These are phyloP conservation scores for Homarus gammarus DNA, from an alignment of 2,888 invertebrate species.

Conservation along the genomic window DNA sequence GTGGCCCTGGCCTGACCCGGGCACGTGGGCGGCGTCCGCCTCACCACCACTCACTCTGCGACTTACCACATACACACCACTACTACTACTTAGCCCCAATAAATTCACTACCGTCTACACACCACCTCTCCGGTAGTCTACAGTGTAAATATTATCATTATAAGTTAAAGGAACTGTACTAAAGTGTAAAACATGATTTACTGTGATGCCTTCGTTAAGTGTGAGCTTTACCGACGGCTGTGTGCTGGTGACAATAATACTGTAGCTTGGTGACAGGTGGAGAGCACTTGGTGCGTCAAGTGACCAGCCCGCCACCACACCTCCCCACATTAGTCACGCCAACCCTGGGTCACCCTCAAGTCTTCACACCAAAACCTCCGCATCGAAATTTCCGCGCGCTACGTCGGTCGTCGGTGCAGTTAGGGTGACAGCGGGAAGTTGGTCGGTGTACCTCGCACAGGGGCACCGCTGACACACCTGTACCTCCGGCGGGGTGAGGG, in stretches of 20 bases:
- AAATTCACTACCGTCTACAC: background rate
- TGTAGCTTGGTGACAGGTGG: background rate
- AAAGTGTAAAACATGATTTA: background rate
- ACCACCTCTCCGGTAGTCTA: background rate
- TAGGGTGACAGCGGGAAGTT: conserved; percentile 9
- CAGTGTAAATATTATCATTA: background rate
- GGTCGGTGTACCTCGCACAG: background rate
- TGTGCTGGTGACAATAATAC: background rate
- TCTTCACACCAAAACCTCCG: conserved; percentile 24
- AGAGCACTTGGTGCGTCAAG: background rate
- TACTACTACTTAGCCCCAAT: background rate
- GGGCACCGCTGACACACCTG: background rate
- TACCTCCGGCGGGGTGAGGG: background rate
- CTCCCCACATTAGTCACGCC: background rate
- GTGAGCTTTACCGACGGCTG: background rate
- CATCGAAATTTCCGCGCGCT: conserved; percentile 54
- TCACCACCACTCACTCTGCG: background rate
- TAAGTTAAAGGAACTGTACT: background rate
- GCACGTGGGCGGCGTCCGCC: background rate
- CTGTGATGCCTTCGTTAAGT: background rate
- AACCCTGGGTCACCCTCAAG: background rate
- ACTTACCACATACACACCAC: background rate
- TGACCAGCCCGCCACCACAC: background rate
- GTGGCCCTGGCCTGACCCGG: background rate
- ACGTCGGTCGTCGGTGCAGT: background rate